Evolutionary conservation across 30 jellyfish, hydroid and myxozoan species (phyloP), one percentile per base, ranked within the genome.

Genomic region (Catostylus mosaicus): DNA sequence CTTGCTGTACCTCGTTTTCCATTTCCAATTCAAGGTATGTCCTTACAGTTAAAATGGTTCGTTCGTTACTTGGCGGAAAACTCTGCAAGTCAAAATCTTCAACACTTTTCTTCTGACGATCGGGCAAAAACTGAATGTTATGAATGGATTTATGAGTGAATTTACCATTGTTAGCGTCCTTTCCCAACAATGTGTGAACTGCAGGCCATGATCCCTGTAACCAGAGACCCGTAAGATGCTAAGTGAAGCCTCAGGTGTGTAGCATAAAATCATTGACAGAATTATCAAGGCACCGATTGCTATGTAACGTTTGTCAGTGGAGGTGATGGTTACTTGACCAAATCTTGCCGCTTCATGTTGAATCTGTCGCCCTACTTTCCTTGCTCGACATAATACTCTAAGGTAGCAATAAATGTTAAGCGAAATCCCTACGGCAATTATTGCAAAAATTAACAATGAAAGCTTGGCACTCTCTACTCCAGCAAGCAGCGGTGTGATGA

Each of bases 71-170:
- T 50, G 14, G 24, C 24, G 20, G 6, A 50, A 5, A 50, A 27
- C 18, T 10, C 20, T 50, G 31, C 54, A 65, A 1, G 54, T 5
- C 38, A 37, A 65, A 27, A 65, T 31, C 51, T 65, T 26, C 33
- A 65, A 11, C 1, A 65, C 1, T 31, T 33, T 16, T 65, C 54
- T 29, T 14, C 50, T 65, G 26, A 65, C 56, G 5, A 1, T 43
- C 12, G 77, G 77, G 26, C 50, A 30, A 16, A 65, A 65, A 12
- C 14, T 16, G 31, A 62, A 51, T 0, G 87, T 48, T 36, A 75
- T 75, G 76, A 63, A 23, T 0, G 87, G 75, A n/a, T 54, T 75
- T 11, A 75, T 3, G 7, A 75, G 33, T 6, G 75, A 75, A 54
- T 52, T 75, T 45, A 4, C 35, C 38, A 30, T 52, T 6, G 24